phyloP scores from a whole-genome alignment of 2,888 invertebrate genomes.

The Cecidostiba fungosa region DNA sequence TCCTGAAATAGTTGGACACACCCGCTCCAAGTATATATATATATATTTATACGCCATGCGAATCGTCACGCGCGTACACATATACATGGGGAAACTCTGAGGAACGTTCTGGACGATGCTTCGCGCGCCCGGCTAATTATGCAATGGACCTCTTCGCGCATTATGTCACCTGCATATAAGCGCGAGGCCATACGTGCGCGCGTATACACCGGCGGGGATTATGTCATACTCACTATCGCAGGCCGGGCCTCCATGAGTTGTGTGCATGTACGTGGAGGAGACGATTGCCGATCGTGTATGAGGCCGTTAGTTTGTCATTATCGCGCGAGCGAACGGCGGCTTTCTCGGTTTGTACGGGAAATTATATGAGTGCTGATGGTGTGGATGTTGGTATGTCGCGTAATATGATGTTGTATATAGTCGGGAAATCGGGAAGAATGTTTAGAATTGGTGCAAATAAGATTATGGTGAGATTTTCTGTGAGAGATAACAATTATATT shows the following conservation, averaged over 20 bases:
- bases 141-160: conserved; percentile 37
- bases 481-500: too few species aligned
- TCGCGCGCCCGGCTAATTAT: conserved; percentile 33
- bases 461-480: too few species aligned
- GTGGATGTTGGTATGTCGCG: not conserved
- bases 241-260: not conserved
- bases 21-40: too few species aligned
- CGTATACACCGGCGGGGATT: not conserved
- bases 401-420: not conserved
- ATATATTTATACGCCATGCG: not conserved
- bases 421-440: too few species aligned
- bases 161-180: conserved; percentile 45
- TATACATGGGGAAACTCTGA: not conserved
- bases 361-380: not conserved
- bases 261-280: not conserved
- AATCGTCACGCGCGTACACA: not conserved
- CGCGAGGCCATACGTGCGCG: conserved; percentile 37
- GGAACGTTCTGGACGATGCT: not conserved
- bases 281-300: not conserved
- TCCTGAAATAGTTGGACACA: not conserved
- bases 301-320: conserved; percentile 3
- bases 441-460: too few species aligned
- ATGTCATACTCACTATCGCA: conserved; percentile 13
- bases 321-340: not conserved
- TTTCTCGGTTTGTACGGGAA: not conserved